phyloP scores from a whole-genome alignment of 2,113 vertebrate genomes.

The Cranoglanis bouderius region DNA sequence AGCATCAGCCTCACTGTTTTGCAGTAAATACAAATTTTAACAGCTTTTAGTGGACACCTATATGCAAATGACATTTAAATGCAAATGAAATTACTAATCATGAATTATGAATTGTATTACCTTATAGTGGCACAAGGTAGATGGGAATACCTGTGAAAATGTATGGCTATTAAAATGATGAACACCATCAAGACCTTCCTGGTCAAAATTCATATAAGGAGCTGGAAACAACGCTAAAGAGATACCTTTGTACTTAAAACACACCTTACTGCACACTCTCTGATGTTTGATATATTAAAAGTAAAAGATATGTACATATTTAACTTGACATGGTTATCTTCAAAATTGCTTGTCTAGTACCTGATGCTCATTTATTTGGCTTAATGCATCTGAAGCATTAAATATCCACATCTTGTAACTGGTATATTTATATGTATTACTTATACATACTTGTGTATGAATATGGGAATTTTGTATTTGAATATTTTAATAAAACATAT shows the following conservation, averaged over 20 bases:
- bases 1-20: background rate
- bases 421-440: conserved; percentile 54
- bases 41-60: background rate
- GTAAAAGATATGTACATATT: conserved; percentile 33
- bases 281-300: background rate
- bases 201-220: background rate
- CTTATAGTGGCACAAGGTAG: background rate
- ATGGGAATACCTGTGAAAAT: background rate
- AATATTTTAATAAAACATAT: conserved; percentile 68
- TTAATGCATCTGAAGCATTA: conserved; percentile 53
- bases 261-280: background rate
- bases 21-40: background rate
- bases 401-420: conserved; percentile 47
- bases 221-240: background rate
- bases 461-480: conserved; percentile 63
- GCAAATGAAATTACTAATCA: background rate
- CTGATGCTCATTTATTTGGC: conserved; percentile 61
- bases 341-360: conserved; percentile 54
- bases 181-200: background rate
- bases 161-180: background rate
- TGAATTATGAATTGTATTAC: background rate
- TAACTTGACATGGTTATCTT: background rate
- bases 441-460: conserved; percentile 55
- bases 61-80: background rate
- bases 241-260: background rate